Evolutionary conservation across 2,113 vertebrate genomes (phyloP).

Genomic region (Brachypteracias leptosomus): DNA sequence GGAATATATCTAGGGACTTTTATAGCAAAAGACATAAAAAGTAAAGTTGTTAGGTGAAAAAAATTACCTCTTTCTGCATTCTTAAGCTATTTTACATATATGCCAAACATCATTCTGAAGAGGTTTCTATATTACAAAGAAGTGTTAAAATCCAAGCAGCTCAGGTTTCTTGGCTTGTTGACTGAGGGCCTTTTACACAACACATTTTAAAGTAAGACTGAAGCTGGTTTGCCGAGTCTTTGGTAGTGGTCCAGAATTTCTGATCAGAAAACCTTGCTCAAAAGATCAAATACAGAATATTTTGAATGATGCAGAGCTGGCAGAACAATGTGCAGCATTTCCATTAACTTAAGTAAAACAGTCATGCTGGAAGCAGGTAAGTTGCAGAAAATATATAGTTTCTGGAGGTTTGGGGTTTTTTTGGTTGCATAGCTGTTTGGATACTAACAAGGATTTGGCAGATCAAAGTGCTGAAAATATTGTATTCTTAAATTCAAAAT

Average conservation of each 20-base stretch:
- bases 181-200: neutral
- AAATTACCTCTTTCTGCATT: slow-evolving; percentile 24
- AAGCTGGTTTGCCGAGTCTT: slow-evolving; percentile 18
- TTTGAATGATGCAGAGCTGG: neutral
- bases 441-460: slow-evolving; percentile 48
- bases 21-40: slow-evolving; percentile 22
- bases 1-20: slow-evolving; percentile 46
- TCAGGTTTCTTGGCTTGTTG: neutral
- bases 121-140: slow-evolving; percentile 36
- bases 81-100: slow-evolving; percentile 25
- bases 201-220: neutral
- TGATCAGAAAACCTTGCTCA: neutral
- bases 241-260: slow-evolving; percentile 16
- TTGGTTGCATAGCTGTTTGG: slow-evolving; percentile 32
- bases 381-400: neutral
- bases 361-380: neutral
- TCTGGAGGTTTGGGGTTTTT: neutral
- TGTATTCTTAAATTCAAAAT: slow-evolving; percentile 56
- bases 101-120: slow-evolving; percentile 25
- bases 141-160: slow-evolving; percentile 13
- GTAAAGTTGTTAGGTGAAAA: neutral
- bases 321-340: neutral
- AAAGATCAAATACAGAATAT: neutral
- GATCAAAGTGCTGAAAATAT: slow-evolving; percentile 60
- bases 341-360: neutral